Base-by-base conservation (phyloP, 2,113 vertebrate genomes). In the Nematolebias whitei region DNA sequence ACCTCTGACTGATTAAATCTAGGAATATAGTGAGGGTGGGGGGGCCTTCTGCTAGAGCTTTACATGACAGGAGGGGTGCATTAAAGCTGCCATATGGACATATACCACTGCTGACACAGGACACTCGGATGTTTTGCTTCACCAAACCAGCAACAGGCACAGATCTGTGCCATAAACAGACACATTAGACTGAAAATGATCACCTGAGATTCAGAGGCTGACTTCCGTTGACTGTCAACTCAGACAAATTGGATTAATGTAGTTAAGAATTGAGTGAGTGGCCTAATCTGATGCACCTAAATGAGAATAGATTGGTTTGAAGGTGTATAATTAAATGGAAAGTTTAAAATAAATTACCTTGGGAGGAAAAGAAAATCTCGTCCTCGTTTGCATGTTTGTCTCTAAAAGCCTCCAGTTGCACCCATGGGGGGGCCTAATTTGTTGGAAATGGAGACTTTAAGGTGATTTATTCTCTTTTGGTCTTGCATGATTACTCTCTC, bases 391-490 rank as follows among this genome's bases (percentile, higher is more conserved):
- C 32, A 5, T 58, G 16, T 62, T 13, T 16, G 26, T 29, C 29
- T 48, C 11, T 56, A 24, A 15, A 22, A 53, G 26, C 64, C 29
- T 72, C 38, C n/a, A 29, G 51, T 48, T 57, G 56, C 58, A 47
- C 29, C 61, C 52, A 45, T n/a, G 39, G 59, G 71, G 62, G 24
- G 2, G 4, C 23, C 53, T 47, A 60, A 56, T 72, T 56, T 66
- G 26, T 57, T 80, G 43, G 45, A 66, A 71, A 71, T 49, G 22
- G 41, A 41, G 62, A 74, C 52, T 62, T 79, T 62, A 22, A 32
- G 58, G 41, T 68, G 24, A 44, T 71, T 79, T 74, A 18, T 77
- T 48, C 51, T 65, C 69, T 65, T 76, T 69, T 63, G 54, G 68
- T 76, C 40, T 43, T 63, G 56, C 57, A 53, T 79, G 62, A 43